Base-by-base conservation (phyloP, 2,888 invertebrate species). In the Anaspis maculata region DNA sequence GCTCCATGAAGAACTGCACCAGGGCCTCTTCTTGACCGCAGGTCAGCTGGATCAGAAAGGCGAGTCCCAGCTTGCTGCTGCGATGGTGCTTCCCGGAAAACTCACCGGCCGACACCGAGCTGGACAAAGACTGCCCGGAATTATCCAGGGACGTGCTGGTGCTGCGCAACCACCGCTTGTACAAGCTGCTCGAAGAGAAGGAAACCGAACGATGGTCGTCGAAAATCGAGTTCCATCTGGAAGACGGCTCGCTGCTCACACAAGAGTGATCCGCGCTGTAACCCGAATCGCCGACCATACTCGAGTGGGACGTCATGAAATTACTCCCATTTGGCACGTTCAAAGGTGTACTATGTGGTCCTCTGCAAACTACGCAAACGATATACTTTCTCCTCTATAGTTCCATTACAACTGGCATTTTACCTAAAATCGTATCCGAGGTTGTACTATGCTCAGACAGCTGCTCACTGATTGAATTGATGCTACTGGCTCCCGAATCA, bases 1-100 rank as follows among this genome's bases (percentile, higher is more conserved):
- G 88, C 45, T 90, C 86, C 64, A 88, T 76, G 49, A 88, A 76
- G 42, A 83, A 81, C 26, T 76, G 69, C 45, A 84, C 37, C 9
- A 42, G 30, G 22, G 55, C 72, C 72, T 63, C 68, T 59, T 77
- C 74, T 44, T 69, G 68, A 5, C 70, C 71, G 30, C 67, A 61
- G 19, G 71, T 70, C 48, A 77, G 64, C 25, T 71, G 69, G 35
- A 83, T 72, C 35, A 82, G 67, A 39, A 84, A 71, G 6, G 79
- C 79, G 15, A 84, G 59, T 1, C 82, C 84, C 9, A 83, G 64
- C 56, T 79, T 79, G 41, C 59, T 56, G 28, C 51, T 46, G 30
- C 54, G 48, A 26, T 48, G 42, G 34, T 56, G 49, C n/a, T 22
- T 27, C 5, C 42, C 44, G 19, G 36, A 34, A 23, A 42, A 37